Percentiles rank a stretch among this genome's conserved stretches.
phyloP scores from a whole-genome alignment of 1,140 invertebrate species.

The Argopecten irradians region DNA sequence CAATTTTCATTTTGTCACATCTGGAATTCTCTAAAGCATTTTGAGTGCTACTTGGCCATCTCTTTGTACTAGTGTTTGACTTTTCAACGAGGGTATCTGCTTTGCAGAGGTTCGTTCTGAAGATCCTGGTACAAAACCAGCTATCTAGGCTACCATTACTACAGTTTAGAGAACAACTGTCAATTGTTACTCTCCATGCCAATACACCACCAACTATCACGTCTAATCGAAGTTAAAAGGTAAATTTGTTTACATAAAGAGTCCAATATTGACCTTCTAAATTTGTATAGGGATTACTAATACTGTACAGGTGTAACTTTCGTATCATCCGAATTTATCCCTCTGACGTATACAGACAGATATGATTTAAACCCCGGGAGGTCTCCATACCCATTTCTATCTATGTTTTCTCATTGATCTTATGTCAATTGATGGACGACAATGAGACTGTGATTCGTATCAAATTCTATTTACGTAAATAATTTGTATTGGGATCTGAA shows the following conservation, averaged over 20 bases:
- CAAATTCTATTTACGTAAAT: neutral
- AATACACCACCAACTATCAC: neutral
- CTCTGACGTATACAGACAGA: neutral
- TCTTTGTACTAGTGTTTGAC: neutral
- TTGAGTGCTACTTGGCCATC: neutral
- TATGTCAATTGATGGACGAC: neutral
- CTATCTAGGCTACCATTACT: neutral
- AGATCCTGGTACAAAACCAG: neutral
- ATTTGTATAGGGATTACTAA: neutral
- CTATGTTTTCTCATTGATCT: neutral
- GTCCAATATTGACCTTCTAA: neutral
- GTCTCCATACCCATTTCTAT: neutral
- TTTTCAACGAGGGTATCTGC: neutral
- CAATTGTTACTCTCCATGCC: neutral
- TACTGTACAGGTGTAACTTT: neutral
- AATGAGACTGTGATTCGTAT: neutral
- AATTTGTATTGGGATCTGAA: neutral
- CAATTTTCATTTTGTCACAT: neutral
- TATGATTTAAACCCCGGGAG: constrained; percentile 8
- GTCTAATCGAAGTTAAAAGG: neutral
- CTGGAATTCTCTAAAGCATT: neutral
- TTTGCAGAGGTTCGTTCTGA: neutral
- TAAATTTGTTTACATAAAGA: neutral
- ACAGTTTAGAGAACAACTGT: neutral
- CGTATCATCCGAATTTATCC: neutral